A percentile compares a stretch with the other conserved stretches of the same genome.
These are phyloP conservation scores for Macrobrachium nipponense DNA, from an alignment of 1,140 invertebrate species.

Conservation along the genomic window DNA sequence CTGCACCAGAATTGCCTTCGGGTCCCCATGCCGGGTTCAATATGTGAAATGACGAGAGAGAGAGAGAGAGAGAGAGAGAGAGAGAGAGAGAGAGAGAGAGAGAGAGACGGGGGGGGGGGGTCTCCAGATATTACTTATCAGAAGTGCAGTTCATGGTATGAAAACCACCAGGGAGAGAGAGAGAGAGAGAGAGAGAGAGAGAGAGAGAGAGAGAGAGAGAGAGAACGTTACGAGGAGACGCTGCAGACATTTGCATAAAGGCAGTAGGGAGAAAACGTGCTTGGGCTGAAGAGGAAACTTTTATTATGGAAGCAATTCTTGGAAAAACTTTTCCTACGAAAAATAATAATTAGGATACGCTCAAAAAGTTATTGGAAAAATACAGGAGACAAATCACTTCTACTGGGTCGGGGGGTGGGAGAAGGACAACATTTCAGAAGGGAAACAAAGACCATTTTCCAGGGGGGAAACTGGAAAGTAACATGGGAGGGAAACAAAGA, in stretches of 20 bases:
- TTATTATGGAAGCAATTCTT: neutral
- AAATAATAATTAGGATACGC: no score
- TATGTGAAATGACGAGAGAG: neutral
- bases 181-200: constrained; percentile 7
- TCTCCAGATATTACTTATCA: neutral
- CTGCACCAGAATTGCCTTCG: no score
- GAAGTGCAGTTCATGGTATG: neutral
- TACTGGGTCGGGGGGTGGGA: no score
- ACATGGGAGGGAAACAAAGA: neutral
- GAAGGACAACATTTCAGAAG: neutral
- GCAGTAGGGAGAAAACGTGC: neutral
- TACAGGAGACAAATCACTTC: no score
- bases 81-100: neutral
- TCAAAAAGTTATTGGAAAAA: no score
- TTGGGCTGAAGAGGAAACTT: neutral
- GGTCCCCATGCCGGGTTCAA: no score
- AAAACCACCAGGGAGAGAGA: neutral
- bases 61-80: constrained; percentile 1
- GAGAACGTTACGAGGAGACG: neutral
- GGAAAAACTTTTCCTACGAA: neutral
- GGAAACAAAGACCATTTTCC: neutral
- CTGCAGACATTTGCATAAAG: neutral
- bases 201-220: neutral
- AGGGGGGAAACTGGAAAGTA: neutral
- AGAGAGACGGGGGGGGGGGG: neutral